phyloP scores from a whole-genome alignment of 2,797 vertebrate genomes.

The Crocidura indochinensis region DNA sequence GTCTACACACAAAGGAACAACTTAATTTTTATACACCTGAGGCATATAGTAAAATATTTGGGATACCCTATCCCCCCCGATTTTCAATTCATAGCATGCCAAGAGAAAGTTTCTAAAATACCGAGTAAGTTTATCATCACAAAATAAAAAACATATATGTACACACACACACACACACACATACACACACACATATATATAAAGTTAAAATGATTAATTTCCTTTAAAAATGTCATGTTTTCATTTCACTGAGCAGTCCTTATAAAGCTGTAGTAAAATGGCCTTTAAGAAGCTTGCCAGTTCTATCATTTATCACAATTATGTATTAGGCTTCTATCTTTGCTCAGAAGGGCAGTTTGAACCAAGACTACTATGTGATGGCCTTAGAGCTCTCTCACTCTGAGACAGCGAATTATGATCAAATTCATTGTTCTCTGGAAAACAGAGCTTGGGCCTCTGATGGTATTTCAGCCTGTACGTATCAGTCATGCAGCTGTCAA shows the following conservation, averaged over 20 bases:
- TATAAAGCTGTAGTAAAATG: neutral
- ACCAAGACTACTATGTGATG: slow-evolving; percentile 86
- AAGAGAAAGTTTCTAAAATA: slow-evolving; percentile 60
- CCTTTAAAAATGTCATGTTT: neutral
- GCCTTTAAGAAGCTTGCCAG: neutral
- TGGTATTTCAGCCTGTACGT: slow-evolving; percentile 97
- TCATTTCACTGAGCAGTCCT: neutral
- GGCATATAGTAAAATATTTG: neutral
- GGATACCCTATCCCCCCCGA: neutral
- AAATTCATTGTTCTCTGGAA: slow-evolving; percentile 88
- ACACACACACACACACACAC: neutral
- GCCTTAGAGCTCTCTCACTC: slow-evolving; percentile 89
- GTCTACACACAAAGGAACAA: slow-evolving; percentile 19
- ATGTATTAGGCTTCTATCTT: slow-evolving; percentile 88
- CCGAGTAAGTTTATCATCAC: slow-evolving; percentile 20
- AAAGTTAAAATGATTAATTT: slow-evolving; percentile 28
- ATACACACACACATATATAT: neutral
- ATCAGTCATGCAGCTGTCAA: slow-evolving; percentile 98
- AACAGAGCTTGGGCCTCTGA: slow-evolving; percentile 92
- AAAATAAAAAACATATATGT: neutral
- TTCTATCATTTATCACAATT: slow-evolving; percentile 78
- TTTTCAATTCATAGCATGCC: slow-evolving; percentile 17
- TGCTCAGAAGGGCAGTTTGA: slow-evolving; percentile 84
- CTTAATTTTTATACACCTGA: neutral
- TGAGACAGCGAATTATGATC: slow-evolving; percentile 90